Conservation (phyloP, 2,113 vertebrate species). For the Gopherus flavomarginatus region DNA sequence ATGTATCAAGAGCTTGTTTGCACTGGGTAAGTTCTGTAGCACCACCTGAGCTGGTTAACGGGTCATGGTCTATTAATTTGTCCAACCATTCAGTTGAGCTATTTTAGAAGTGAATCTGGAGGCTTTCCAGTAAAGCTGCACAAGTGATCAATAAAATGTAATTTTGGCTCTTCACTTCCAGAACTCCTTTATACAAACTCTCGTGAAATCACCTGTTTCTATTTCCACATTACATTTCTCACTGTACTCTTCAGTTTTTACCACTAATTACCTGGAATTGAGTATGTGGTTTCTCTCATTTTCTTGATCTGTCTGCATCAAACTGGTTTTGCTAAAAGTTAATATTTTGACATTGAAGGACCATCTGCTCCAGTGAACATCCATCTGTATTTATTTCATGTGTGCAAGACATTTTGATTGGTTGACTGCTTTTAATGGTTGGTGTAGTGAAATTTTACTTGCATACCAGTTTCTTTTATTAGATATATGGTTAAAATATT, state of each 20-base stretch:
- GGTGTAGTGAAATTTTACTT: neutral
- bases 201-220: neutral
- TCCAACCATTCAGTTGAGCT: neutral
- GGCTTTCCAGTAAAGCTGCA: neutral
- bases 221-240: neutral
- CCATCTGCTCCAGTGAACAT: no score
- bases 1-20: neutral
- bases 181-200: neutral
- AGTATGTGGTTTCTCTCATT: neutral
- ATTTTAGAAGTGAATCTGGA: neutral
- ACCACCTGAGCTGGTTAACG: neutral
- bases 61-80: neutral
- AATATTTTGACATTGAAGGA: no score
- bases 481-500: no score
- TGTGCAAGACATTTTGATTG: neutral
- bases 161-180: neutral
- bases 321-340: no score
- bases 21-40: neutral
- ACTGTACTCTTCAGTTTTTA: neutral
- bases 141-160: neutral
- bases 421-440: neutral
- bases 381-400: neutral
- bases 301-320: neutral
- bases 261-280: neutral
- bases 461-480: neutral